Conservation (phyloP, 2,888 invertebrate species). For the Polyommatus iphigenia region DNA sequence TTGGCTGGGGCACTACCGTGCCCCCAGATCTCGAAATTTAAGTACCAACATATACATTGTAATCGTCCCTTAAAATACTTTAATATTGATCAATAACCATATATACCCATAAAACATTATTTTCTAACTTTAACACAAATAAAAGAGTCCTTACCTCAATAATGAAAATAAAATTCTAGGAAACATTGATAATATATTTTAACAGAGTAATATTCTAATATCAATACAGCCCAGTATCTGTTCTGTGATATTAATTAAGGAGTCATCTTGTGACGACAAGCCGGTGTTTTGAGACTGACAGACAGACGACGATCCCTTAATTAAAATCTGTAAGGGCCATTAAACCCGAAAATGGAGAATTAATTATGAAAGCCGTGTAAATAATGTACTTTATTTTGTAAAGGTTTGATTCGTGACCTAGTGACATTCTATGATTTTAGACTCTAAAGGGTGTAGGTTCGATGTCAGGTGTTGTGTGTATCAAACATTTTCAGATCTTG, state of each 20-base stretch:
- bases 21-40: no score
- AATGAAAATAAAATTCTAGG: not conserved
- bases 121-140: no score
- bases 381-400: not conserved
- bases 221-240: slow-evolving; percentile 36
- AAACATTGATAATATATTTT: not conserved
- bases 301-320: slow-evolving; percentile 55
- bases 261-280: slow-evolving; percentile 59
- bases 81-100: no score
- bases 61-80: no score
- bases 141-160: no score
- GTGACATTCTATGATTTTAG: no score
- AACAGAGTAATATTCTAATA: not conserved
- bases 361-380: slow-evolving; percentile 35
- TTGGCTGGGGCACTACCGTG: no score
- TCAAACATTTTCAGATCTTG: no score
- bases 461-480: no score
- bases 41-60: no score
- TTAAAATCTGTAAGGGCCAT: slow-evolving; percentile 54
- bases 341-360: slow-evolving; percentile 40
- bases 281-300: slow-evolving; percentile 57
- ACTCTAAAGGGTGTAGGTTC: no score
- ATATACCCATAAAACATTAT: no score
- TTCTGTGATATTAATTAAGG: slow-evolving; percentile 62
- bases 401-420: not conserved